A percentile compares a stretch with the other conserved stretches of the same genome.
Evolutionary conservation across 2,888 invertebrate genomes (phyloP).

Genomic region (Meteorus cinctellus): DNA sequence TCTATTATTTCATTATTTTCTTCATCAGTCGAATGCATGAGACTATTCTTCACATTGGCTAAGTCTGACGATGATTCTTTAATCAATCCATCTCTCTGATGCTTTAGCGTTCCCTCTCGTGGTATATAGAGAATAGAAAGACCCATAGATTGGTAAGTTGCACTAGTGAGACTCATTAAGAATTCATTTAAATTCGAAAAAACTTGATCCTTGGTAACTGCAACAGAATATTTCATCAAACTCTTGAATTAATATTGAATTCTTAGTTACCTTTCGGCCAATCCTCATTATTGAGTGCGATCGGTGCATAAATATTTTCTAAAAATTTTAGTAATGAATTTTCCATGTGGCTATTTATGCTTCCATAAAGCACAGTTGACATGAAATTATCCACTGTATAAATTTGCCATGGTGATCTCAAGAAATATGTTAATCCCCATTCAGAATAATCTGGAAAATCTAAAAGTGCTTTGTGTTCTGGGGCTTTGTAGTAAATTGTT

Average conservation of each 20-base stretch:
- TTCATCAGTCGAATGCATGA: conserved; percentile 12
- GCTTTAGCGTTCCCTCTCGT: conserved; percentile 70
- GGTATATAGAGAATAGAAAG: conserved; percentile 77
- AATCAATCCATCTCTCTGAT: conserved; percentile 28
- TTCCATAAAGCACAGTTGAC: conserved; percentile 62
- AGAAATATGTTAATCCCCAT: conserved; percentile 81
- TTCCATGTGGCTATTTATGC: conserved; percentile 52
- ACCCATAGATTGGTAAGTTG: conserved; percentile 75
- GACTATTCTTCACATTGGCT: conserved; percentile 66
- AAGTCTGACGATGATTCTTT: neutral
- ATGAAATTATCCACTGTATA: conserved; percentile 64
- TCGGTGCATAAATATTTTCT: conserved; percentile 71
- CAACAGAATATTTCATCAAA: conserved; percentile 21
- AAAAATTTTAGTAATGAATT: conserved; percentile 60
- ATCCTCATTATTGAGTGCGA: conserved; percentile 72
- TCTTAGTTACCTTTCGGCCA: conserved; percentile 76
- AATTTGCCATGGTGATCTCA: conserved; percentile 73
- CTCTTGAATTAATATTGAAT: conserved; percentile 28
- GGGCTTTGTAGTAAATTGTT: conserved; percentile 79
- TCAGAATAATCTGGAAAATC: conserved; percentile 78
- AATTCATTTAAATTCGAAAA: conserved; percentile 75
- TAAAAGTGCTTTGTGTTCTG: conserved; percentile 75
- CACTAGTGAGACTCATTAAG: conserved; percentile 74
- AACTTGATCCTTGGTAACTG: conserved; percentile 72
- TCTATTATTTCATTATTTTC: conserved; percentile 52